Percentiles rank a stretch among this genome's conserved stretches.
Conservation (phyloP, 2,888 invertebrate genomes). For the Calameuta idolon region DNA sequence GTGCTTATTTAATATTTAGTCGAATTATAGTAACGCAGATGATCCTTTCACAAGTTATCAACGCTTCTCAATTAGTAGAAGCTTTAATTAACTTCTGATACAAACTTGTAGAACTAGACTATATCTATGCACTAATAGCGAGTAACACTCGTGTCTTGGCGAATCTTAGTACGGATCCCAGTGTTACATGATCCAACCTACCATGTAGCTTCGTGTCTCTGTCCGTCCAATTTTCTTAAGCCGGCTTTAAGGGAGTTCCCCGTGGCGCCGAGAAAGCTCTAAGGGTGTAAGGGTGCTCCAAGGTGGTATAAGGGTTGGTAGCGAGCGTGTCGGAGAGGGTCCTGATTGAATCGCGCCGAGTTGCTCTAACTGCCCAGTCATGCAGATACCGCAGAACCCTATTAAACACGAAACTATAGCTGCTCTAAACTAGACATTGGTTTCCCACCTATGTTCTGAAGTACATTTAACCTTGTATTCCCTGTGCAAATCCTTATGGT, state of each 20-base stretch:
- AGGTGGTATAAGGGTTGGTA: background rate
- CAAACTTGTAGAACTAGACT: background rate
- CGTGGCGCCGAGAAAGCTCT: background rate
- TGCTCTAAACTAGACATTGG: background rate
- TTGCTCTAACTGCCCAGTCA: constrained; percentile 16
- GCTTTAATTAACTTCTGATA: background rate
- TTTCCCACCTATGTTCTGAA: background rate
- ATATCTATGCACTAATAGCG: background rate
- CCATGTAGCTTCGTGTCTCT: background rate
- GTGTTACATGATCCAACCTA: background rate
- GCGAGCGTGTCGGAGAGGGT: constrained; percentile 1
- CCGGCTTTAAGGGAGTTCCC: background rate
- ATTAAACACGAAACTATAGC: constrained; percentile 15
- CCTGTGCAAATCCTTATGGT: background rate
- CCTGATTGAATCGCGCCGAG: constrained; percentile 21
- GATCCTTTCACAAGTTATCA: background rate
- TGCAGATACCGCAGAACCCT: constrained; percentile 14
- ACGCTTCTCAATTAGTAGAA: background rate
- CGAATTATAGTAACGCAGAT: background rate
- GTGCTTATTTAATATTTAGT: background rate
- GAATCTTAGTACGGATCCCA: background rate
- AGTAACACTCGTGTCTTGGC: background rate
- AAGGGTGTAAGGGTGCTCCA: constrained; percentile 4
- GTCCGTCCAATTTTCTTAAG: constrained; percentile 12
- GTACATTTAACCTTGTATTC: background rate